phyloP scores from a whole-genome alignment of 2,113 vertebrate species.

The Parus major region DNA sequence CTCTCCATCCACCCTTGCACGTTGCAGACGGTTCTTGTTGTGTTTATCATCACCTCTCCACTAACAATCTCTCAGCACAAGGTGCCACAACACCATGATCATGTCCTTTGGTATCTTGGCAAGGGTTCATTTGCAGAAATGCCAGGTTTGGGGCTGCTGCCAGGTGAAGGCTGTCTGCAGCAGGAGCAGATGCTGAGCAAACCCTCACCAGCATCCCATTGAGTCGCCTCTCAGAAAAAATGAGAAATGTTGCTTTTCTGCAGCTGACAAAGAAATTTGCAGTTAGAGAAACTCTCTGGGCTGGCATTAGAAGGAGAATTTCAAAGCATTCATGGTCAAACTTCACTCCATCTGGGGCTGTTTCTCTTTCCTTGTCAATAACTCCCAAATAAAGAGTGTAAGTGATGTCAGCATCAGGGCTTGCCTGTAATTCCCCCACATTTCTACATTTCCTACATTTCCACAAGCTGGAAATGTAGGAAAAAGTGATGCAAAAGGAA shows the following conservation, averaged over 20 bases:
- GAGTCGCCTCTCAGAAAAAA: not conserved
- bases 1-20: not conserved
- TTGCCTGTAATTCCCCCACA: too few relatives aligned
- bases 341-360: rapidly evolving
- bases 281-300: not conserved
- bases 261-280: not conserved
- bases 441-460: too few relatives aligned
- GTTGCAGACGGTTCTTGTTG: not conserved
- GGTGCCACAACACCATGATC: not conserved
- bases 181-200: not conserved
- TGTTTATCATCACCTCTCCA: not conserved
- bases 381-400: not conserved
- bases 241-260: rapidly evolving
- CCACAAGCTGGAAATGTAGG: not conserved
- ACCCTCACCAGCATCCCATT: not conserved
- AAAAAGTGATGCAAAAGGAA: not conserved
- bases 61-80: not conserved
- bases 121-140: not conserved
- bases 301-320: not conserved
- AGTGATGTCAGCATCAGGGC: not conserved
- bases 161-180: rapidly evolving
- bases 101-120: not conserved
- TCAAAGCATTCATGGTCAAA: not conserved
- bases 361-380: not conserved
- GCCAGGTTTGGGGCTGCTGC: not conserved